phyloP scores from a whole-genome alignment of 2,113 vertebrate species.

The Isichthys henryi region DNA sequence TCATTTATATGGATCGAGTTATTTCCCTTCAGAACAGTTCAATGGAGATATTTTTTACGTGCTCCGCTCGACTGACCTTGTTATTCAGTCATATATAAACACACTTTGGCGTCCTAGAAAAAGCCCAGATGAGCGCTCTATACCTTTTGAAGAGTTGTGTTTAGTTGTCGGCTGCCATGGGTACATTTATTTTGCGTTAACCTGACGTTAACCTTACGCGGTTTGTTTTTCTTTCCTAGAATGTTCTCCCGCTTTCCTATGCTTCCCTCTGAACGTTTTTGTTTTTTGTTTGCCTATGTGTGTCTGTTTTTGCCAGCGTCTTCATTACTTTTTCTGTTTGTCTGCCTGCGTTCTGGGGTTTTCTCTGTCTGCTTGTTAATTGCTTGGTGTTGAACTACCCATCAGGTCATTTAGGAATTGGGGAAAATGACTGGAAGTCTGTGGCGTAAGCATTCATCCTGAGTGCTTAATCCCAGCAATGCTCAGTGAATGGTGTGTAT shows the following conservation, averaged over 20 bases:
- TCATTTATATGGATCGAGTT: not conserved
- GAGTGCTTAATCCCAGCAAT: not conserved
- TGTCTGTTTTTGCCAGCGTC: not conserved
- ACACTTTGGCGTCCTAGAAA: not conserved
- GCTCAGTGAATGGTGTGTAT: not conserved
- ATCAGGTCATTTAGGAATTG: not conserved
- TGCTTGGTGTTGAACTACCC: not conserved
- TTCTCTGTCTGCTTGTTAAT: not conserved
- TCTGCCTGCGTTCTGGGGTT: not conserved
- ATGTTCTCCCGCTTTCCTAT: not conserved
- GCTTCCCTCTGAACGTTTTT: not conserved
- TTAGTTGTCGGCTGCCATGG: not conserved
- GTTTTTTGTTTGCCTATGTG: not conserved
- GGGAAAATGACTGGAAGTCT: not conserved
- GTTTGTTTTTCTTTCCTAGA: not conserved
- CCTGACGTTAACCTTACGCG: not conserved
- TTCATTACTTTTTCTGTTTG: not conserved
- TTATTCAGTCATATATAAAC: not conserved
- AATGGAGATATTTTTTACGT: constrained; percentile 6
- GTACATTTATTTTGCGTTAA: not conserved
- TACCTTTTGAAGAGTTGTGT: not conserved
- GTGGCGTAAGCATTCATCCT: not conserved
- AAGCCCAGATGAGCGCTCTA: not conserved
- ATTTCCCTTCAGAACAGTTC: not conserved
- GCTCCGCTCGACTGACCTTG: not conserved